A percentile compares a stretch with the other conserved stretches of the same genome.
These are phyloP conservation scores for Gortyna flavago DNA, from an alignment of 2,888 invertebrate species.

Conservation along the genomic window DNA sequence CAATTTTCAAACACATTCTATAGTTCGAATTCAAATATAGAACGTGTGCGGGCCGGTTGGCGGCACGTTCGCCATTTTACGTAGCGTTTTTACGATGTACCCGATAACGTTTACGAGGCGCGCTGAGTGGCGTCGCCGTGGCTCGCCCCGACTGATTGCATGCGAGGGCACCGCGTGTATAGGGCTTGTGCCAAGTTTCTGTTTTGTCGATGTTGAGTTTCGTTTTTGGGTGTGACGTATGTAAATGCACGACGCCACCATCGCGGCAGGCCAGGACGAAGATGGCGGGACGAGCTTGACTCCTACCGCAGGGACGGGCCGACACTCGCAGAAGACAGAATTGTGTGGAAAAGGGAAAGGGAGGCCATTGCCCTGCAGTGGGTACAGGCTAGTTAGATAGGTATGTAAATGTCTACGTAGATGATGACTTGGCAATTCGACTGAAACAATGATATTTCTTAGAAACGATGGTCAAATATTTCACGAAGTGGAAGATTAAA, in stretches of 20 bases:
- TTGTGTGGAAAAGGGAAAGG: too few relatives aligned
- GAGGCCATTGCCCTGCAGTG: too few relatives aligned
- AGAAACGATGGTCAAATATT: neutral
- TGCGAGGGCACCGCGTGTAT: slow-evolving; percentile 74
- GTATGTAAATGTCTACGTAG: neutral
- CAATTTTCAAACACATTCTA: slow-evolving; percentile 41
- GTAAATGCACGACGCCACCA: too few relatives aligned
- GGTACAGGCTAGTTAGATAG: too few relatives aligned
- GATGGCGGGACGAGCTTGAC: too few relatives aligned
- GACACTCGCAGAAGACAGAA: too few relatives aligned
- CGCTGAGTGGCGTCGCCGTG: slow-evolving; percentile 89
- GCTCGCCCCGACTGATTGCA: slow-evolving; percentile 88
- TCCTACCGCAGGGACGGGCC: too few relatives aligned
- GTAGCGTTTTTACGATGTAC: slow-evolving; percentile 88
- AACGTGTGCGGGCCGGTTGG: slow-evolving; percentile 67
- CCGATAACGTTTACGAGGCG: slow-evolving; percentile 89
- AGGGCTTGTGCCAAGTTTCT: slow-evolving; percentile 45
- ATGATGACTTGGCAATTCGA: neutral
- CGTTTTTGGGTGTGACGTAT: neutral
- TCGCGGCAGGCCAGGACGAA: too few relatives aligned
- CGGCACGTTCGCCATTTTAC: slow-evolving; percentile 86
- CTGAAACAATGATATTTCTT: neutral
- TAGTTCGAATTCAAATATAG: slow-evolving; percentile 61
- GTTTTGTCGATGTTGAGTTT: slow-evolving; percentile 44
- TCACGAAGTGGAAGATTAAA: neutral